Evolutionary conservation across 2,113 vertebrate species (phyloP).

Genomic region (Empidonax alnorum): DNA sequence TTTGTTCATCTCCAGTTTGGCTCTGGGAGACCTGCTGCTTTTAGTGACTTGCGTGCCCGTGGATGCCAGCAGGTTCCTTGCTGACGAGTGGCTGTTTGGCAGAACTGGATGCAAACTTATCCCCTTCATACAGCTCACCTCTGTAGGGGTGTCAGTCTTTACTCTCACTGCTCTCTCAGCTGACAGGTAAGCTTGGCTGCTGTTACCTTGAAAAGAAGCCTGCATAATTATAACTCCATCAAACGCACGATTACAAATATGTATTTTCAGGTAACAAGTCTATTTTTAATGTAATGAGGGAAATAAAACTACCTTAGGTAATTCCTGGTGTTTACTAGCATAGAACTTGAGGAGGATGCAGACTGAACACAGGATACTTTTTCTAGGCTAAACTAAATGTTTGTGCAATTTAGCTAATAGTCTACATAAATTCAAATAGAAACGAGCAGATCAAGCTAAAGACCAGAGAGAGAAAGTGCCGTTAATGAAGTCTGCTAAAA

Average conservation of each 20-base stretch:
- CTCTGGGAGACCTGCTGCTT: conserved; percentile 91
- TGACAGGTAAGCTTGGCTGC: conserved; percentile 86
- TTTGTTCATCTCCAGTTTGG: conserved; percentile 94
- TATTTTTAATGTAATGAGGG: not conserved
- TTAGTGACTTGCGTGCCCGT: conserved; percentile 95
- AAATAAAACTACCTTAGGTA: not conserved
- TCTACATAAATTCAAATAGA: not conserved
- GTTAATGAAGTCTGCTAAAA: not conserved
- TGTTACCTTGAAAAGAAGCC: not conserved
- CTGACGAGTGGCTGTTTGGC: conserved; percentile 94
- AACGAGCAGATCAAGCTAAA: not conserved
- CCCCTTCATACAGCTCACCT: conserved; percentile 95
- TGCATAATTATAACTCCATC: not conserved
- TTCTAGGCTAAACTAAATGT: not conserved
- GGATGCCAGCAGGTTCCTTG: conserved; percentile 93
- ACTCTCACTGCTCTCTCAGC: conserved; percentile 95
- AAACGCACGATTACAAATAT: not conserved
- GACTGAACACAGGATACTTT: not conserved
- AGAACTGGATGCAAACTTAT: conserved; percentile 94
- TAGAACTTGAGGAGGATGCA: not conserved
- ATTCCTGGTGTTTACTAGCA: not conserved
- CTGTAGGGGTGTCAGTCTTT: conserved; percentile 96
- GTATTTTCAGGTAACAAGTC: not conserved
- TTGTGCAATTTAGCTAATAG: not conserved
- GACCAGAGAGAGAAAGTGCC: not conserved